Conservation (phyloP, 2,797 vertebrate genomes). For the Poecilia velifera region DNA sequence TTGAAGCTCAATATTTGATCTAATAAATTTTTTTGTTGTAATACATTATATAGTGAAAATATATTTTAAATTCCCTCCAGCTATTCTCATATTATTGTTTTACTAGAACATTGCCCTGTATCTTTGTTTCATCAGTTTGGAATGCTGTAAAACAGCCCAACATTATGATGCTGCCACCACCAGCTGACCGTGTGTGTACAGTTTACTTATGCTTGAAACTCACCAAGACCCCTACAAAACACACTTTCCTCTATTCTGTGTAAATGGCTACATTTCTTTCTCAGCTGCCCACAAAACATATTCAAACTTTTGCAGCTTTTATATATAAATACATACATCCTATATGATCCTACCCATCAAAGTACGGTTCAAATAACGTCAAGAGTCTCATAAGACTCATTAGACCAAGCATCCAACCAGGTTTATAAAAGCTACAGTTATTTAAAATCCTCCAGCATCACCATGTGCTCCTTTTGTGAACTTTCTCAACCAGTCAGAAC, state of each 20-base stretch:
- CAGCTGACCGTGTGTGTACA: no score
- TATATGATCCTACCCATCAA: no score
- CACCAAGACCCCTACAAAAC: neutral
- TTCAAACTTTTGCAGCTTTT: no score
- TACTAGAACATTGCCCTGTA: no score
- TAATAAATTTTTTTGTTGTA: neutral
- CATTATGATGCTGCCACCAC: no score
- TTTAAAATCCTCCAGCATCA: neutral
- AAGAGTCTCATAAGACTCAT: neutral
- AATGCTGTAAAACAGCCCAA: no score
- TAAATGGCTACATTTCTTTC: neutral
- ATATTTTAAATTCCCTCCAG: neutral
- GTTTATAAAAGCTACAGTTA: neutral
- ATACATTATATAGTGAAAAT: neutral
- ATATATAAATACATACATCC: no score
- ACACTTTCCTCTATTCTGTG: neutral
- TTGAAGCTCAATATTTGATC: neutral
- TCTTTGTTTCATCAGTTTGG: neutral
- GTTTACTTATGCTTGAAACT: neutral
- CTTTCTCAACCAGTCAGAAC: conserved; percentile 12
- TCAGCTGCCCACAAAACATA: neutral
- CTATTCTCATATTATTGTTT: no score
- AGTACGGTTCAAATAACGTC: neutral
- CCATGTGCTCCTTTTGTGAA: conserved; percentile 21
- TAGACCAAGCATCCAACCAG: neutral